Base-by-base conservation (phyloP, 1,140 invertebrate species). In the Pseudoatta argentina region DNA sequence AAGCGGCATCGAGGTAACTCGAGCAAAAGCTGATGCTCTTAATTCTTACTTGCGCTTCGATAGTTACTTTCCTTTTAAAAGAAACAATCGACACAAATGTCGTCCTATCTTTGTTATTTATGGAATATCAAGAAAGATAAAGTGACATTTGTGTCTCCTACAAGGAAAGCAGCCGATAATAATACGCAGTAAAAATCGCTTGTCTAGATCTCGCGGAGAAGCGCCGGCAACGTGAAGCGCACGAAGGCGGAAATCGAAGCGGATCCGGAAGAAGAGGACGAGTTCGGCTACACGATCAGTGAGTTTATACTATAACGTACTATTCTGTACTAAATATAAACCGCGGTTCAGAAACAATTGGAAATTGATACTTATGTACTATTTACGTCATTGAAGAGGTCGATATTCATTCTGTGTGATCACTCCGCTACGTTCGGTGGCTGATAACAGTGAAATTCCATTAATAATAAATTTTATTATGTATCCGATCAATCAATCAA, bases 271-370 rank as follows among this genome's bases (percentile, higher is more conserved):
- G 94, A 97, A 91, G 98, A 99, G 93, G 98, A 99, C 92, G 97
- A 98, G 82, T 99, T 97, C 95, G 98, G 98, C 44, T 99, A 99
- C 95, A 99, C 98, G 6, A 95, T 95, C 92, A 97, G 98, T 99
- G 96, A 98, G 97, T 97, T 6, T 8, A 39, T 39, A 39, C 34
- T 39, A 39, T 39, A 39, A 7, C 14, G 39, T 30, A 30, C 3
- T 30, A n/a, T 73, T 44, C 14, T 71, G 27, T 12, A 18, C 27
- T 85, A 63, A 85, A 63, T 44, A 24, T 53, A 77, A 7, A 76
- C 12, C 18, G 57, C 57, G 21, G 7, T 24, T 21, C 14, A 12
- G n/a, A 8, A 12, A 55, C 57, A 59, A 59, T 59, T 81, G 18
- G n/a, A 14, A 83, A 82, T 85, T 48, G 39, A 21, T 89, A 53